Evolutionary conservation across 2,113 vertebrate species (phyloP).

Genomic region (Falco punctatus): DNA sequence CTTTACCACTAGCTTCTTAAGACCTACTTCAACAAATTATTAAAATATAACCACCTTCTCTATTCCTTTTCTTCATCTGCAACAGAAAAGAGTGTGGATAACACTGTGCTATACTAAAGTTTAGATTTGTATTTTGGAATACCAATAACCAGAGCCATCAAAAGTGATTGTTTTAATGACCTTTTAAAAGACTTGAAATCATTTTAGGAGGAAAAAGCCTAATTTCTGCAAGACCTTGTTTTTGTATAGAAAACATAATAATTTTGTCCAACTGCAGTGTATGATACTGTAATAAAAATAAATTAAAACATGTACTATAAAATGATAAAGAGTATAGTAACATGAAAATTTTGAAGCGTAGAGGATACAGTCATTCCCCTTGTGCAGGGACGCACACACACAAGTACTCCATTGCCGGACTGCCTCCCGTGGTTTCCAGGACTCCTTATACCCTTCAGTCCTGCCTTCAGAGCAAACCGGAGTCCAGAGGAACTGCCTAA

Average conservation of each 20-base stretch:
- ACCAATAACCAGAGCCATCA: background rate
- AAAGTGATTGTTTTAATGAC: background rate
- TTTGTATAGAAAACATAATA: background rate
- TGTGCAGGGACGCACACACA: fast-evolving
- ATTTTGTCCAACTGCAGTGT: background rate
- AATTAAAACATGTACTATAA: background rate
- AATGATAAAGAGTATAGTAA: background rate
- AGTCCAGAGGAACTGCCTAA: background rate
- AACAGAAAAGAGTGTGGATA: background rate
- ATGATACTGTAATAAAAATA: background rate
- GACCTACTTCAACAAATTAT: constrained; percentile 13
- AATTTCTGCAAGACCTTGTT: background rate
- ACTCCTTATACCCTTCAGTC: background rate
- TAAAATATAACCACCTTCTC: background rate
- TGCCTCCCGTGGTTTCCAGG: background rate
- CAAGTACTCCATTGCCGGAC: background rate
- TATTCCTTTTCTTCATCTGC: background rate
- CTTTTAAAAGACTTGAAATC: background rate
- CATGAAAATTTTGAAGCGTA: background rate
- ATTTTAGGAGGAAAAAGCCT: background rate
- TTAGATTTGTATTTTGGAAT: background rate
- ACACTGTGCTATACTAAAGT: background rate
- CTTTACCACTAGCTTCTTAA: background rate
- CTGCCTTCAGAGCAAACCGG: background rate
- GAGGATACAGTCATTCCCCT: background rate